These are phyloP conservation scores for Drosophila siamana DNA, from an alignment of 2,888 invertebrate species.

Conservation along the genomic window DNA sequence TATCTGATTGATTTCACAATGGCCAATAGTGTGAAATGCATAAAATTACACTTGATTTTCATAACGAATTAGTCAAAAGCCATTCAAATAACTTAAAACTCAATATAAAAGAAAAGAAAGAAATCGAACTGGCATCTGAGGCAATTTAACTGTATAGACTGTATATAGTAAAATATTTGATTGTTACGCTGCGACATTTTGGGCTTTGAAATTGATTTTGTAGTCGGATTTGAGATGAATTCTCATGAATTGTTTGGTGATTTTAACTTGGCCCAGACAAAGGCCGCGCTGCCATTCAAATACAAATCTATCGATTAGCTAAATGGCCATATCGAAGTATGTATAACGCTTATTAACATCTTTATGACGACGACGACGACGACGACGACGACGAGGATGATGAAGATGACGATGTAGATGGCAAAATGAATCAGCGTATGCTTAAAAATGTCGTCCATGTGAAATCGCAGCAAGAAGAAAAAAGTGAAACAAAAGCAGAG, in stretches of 20 bases:
- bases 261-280: conserved; percentile 5
- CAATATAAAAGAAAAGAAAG: too few relatives aligned
- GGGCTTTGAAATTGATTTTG: conserved; percentile 43
- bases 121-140: too few relatives aligned
- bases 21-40: too few relatives aligned
- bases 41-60: too few relatives aligned
- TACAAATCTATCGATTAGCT: conserved; percentile 44
- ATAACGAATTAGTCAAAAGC: too few relatives aligned
- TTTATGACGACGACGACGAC: conserved; percentile 21
- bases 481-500: conserved; percentile 10
- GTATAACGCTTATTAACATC: conserved; percentile 41
- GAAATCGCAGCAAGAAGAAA: conserved; percentile 39
- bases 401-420: conserved; percentile 6
- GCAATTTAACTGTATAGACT: too few relatives aligned
- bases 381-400: conserved; percentile 7
- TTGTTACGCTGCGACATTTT: not conserved
- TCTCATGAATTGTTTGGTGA: conserved; percentile 4
- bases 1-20: too few relatives aligned
- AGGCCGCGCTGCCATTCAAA: conserved; percentile 15
- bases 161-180: too few relatives aligned
- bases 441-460: conserved; percentile 57
- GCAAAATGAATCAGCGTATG: conserved; percentile 44
- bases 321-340: conserved; percentile 37
- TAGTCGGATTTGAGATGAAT: conserved; percentile 10
- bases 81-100: too few relatives aligned